Base-by-base conservation (phyloP, 2,797 vertebrate species). In the Thunnus albacares region DNA sequence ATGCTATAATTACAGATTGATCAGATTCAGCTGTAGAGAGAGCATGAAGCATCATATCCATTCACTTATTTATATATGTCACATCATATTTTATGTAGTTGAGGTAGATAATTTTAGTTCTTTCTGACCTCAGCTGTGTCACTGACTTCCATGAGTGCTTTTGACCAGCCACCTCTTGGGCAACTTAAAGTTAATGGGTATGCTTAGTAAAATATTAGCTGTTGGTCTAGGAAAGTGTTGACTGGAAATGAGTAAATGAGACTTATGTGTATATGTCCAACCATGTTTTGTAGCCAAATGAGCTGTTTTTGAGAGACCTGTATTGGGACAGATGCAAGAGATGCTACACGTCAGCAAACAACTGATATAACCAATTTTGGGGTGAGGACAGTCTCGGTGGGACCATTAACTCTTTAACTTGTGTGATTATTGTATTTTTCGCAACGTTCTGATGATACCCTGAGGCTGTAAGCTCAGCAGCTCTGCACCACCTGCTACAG, bases 331-430 rank as follows among this genome's bases (percentile, higher is more conserved):
- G 38, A 38, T 11, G 10, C 38, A 12, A 38, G 38, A 12, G 10
- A 38, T 38, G 38, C 9, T 38, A 11, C 38, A 38, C 10, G 1
- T 38, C 1, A 17, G 17, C 43, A 14, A 45, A 45, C 43, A 14
- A 45, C 43, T 0, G 5, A 14, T 45, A 2, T 5, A 45, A 5
- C 4, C 43, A 45, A 18, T 56, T 56, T 18, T 58, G 43, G 24
- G 53, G 3, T 59, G 43, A 41, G 45, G 60, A 52, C 15, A 3
- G 14, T 56, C 64, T 57, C 20, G 24, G 9, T 22, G 33, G 58
- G 65, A 80, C 63, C 49, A 69, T 35, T 38, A 49, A 33, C 58
- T 81, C 61, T 63, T 64, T 28, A 51, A 70, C 20, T 24, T 6
- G 30, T 33, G 33, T 51, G 55, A 56, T 35, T 18, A n/a, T 28